Evolutionary conservation across 2,113 vertebrate species (phyloP).

Genomic region (Archilochus colubris): DNA sequence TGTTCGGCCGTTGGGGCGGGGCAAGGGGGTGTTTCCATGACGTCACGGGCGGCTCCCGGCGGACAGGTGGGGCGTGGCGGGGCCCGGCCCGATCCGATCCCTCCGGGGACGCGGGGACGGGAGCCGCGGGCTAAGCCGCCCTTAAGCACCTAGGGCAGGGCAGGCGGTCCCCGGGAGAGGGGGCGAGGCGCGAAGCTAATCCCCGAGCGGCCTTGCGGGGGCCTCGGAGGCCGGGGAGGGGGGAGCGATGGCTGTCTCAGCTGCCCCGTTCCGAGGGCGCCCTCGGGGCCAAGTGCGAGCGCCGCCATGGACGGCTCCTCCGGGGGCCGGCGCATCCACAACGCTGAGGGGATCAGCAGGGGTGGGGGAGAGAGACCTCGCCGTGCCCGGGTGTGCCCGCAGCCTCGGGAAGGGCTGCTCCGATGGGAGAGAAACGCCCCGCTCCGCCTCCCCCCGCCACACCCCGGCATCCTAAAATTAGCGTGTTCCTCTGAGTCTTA

Average conservation of each 20-base stretch:
- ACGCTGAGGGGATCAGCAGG: background rate
- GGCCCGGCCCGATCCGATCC: no score
- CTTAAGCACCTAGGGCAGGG: background rate
- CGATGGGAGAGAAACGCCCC: background rate
- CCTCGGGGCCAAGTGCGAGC: background rate
- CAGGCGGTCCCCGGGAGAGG: background rate
- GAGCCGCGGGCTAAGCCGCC: background rate
- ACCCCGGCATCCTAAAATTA: background rate
- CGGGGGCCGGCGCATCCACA: background rate
- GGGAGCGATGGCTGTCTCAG: background rate
- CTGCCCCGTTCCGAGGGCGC: background rate
- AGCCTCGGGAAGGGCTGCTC: background rate
- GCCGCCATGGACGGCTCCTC: background rate
- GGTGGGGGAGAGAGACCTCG: background rate
- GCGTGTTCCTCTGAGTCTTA: background rate
- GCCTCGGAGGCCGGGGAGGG: background rate
- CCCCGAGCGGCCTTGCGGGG: background rate
- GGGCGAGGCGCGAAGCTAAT: background rate
- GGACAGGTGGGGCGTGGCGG: background rate
- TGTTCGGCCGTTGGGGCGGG: background rate
- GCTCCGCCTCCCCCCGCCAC: no score
- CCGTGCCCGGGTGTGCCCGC: background rate
- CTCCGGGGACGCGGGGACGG: background rate
- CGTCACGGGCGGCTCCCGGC: background rate
- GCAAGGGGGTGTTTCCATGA: slow-evolving; percentile 41